Evolutionary conservation across 1,140 invertebrate species (phyloP).

Genomic region (Sycophaga agraensis): DNA sequence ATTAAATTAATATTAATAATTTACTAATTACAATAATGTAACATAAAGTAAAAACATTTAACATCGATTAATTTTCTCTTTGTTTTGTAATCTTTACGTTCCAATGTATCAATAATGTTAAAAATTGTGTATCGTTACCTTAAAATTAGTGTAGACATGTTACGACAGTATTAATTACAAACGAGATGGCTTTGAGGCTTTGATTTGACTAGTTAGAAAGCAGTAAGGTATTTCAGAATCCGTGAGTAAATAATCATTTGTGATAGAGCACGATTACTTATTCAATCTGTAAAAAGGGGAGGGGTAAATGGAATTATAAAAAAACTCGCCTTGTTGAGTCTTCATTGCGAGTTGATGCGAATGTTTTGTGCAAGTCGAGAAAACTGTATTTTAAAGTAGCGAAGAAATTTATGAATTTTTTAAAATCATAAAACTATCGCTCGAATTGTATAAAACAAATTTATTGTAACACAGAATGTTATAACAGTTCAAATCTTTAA

Average conservation of each 20-base stretch:
- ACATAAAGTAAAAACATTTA: no score
- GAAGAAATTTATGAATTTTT: neutral
- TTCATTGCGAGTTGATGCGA: neutral
- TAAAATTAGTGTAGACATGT: slow-evolving; percentile 1
- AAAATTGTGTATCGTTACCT: no score
- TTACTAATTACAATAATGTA: no score
- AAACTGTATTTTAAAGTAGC: neutral
- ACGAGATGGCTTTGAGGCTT: slow-evolving; percentile 1
- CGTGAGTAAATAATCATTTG: slow-evolving; percentile 13
- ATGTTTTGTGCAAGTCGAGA: neutral
- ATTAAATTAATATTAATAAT: no score
- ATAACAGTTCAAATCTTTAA: slow-evolving; percentile 1
- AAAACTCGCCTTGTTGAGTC: slow-evolving; percentile 3
- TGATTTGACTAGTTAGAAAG: neutral
- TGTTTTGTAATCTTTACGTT: no score
- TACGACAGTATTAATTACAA: slow-evolving; percentile 5
- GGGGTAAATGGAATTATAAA: slow-evolving; percentile 1
- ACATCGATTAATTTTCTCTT: no score
- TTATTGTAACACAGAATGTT: slow-evolving; percentile 1
- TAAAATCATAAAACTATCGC: slow-evolving; percentile 2
- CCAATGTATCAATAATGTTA: no score
- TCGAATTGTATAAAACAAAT: slow-evolving; percentile 13
- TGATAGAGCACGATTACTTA: slow-evolving; percentile 26
- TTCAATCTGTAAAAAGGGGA: neutral
- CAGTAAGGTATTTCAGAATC: slow-evolving; percentile 7